A percentile compares a stretch with the other conserved stretches of the same genome.
Evolutionary conservation across 2,113 vertebrate genomes (phyloP).

Genomic region (Rattus rattus): DNA sequence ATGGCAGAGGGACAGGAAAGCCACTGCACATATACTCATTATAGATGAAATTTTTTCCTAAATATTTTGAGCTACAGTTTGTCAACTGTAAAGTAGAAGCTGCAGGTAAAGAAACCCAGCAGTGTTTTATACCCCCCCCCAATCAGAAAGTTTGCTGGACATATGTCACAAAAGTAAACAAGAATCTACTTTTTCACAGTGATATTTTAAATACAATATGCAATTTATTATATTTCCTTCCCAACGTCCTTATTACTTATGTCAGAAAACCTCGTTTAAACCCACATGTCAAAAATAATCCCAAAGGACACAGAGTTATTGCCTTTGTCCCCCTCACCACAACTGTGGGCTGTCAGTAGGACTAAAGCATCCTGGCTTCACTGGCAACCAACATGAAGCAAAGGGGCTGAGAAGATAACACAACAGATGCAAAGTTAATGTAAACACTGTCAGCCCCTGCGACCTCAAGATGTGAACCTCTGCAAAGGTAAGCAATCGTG

Average conservation of each 20-base stretch:
- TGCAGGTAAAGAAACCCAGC: background rate
- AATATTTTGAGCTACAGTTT: background rate
- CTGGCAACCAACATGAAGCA: background rate
- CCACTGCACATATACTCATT: background rate
- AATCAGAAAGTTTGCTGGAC: background rate
- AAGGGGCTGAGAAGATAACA: background rate
- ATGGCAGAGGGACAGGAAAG: background rate
- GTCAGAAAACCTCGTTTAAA: background rate
- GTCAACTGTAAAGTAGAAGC: background rate
- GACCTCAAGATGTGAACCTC: background rate
- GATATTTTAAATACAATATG: background rate
- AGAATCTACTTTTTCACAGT: slow-evolving; percentile 15
- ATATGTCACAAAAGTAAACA: background rate
- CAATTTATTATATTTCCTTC: background rate
- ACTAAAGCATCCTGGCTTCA: background rate
- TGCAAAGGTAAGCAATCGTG: background rate
- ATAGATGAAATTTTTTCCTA: background rate
- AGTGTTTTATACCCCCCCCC: background rate
- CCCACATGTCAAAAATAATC: background rate
- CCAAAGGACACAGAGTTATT: background rate
- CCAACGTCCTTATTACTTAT: background rate
- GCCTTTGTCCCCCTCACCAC: background rate
- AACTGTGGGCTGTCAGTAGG: background rate
- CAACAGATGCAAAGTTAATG: background rate
- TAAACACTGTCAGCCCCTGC: background rate